Conservation (phyloP, 2,888 invertebrate species). For the Calameuta filiformis region DNA sequence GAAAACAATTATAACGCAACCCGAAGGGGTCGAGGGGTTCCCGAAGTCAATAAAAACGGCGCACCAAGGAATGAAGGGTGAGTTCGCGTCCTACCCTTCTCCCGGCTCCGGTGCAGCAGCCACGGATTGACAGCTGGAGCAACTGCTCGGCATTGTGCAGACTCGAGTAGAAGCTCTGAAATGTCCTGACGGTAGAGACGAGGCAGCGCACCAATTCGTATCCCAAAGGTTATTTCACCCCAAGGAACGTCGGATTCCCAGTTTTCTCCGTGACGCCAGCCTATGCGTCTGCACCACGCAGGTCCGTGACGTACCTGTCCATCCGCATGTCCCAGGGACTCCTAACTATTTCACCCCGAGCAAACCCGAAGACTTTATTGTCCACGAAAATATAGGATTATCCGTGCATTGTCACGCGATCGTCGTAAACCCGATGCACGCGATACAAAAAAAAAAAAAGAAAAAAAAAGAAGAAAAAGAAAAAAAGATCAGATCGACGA, state of each 20-base stretch:
- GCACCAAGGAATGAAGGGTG: background rate
- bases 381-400: slow-evolving; percentile 38
- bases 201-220: background rate
- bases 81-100: no score
- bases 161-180: background rate
- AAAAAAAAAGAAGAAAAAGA: no score
- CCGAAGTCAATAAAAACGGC: background rate
- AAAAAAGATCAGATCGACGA: background rate
- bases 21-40: background rate
- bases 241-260: background rate
- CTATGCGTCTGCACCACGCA: background rate
- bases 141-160: background rate
- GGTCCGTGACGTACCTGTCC: background rate
- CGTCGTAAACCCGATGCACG: background rate
- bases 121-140: slow-evolving; percentile 3
- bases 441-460: background rate
- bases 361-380: background rate
- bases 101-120: background rate
- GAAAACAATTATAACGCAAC: background rate
- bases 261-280: background rate
- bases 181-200: background rate
- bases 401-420: slow-evolving; percentile 41
- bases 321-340: background rate
- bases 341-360: background rate
- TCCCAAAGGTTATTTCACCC: background rate